Evolutionary conservation across 2,888 invertebrate genomes (phyloP).

Genomic region (Pristionchus maxplancki): DNA sequence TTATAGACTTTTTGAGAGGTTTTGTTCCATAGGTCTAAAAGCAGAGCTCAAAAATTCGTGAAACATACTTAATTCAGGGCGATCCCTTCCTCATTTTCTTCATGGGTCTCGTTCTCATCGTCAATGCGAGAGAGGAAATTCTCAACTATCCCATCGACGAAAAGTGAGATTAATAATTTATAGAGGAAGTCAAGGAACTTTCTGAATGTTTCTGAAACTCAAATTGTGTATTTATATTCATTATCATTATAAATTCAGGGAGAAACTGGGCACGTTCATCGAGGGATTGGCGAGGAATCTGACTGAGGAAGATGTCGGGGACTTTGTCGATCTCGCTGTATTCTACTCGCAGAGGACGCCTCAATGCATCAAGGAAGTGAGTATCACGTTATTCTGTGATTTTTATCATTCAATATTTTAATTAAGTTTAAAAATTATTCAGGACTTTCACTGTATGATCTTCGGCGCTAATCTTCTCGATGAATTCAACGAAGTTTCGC

Average conservation of each 20-base stretch:
- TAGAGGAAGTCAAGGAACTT: no score
- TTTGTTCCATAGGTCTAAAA: no score
- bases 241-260: slow-evolving; percentile 55
- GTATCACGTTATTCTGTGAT: neutral
- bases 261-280: slow-evolving; percentile 57
- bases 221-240: no score
- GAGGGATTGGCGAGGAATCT: slow-evolving; percentile 82
- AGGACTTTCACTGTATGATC: slow-evolving; percentile 81
- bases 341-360: slow-evolving; percentile 92
- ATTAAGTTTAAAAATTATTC: slow-evolving; percentile 56
- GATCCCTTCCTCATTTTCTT: slow-evolving; percentile 98
- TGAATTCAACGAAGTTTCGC: slow-evolving; percentile 65
- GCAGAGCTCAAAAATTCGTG: no score
- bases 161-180: slow-evolving; percentile 46
- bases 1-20: no score
- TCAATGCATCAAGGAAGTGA: slow-evolving; percentile 61
- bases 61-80: slow-evolving; percentile 79
- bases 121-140: slow-evolving; percentile 86
- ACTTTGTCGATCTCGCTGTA: slow-evolving; percentile 96
- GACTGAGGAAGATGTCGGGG: slow-evolving; percentile 94
- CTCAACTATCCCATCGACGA: slow-evolving; percentile 54
- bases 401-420: neutral
- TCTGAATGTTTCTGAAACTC: no score
- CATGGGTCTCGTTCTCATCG: slow-evolving; percentile 92
- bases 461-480: slow-evolving; percentile 79